phyloP scores from a whole-genome alignment of 2,888 invertebrate genomes.

The Meandrusa payeni region DNA sequence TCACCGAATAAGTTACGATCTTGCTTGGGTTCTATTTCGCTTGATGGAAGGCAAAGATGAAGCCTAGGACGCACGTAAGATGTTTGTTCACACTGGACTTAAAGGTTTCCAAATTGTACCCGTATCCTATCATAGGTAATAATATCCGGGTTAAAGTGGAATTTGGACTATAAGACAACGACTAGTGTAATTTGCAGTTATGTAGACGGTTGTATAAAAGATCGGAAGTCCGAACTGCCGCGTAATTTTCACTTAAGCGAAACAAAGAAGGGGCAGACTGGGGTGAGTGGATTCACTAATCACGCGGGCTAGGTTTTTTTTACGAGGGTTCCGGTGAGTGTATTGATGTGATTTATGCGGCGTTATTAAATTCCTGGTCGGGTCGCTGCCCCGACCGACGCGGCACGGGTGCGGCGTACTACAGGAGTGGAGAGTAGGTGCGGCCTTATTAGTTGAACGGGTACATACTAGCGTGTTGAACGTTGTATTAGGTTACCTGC shows the following conservation, averaged over 20 bases:
- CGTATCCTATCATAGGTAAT: no score
- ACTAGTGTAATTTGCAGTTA: no score
- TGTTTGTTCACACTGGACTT: no score
- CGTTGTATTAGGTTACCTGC: conserved; percentile 19
- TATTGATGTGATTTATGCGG: conserved; percentile 53
- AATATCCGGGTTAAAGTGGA: no score
- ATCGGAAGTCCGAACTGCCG: conserved; percentile 7
- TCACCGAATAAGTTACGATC: no score
- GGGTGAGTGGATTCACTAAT: conserved; percentile 46
- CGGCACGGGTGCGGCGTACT: conserved; percentile 37
- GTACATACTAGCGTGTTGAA: conserved; percentile 32
- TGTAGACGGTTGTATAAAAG: no score
- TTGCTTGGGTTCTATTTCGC: no score
- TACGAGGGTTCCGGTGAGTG: conserved; percentile 44
- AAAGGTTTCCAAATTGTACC: no score
- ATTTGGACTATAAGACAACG: no score
- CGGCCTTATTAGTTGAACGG: conserved; percentile 39
- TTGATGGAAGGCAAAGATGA: no score
- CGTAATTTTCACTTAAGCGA: conserved; percentile 28
- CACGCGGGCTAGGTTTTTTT: conserved; percentile 37
- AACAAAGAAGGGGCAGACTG: no score
- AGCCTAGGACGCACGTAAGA: no score
- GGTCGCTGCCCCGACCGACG: conserved; percentile 47
- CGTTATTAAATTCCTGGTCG: conserved; percentile 64
- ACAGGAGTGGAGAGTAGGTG: conserved; percentile 49